Evolutionary conservation across 2,113 vertebrate genomes (phyloP).

Genomic region (Felis catus): F.catus_Fca126_mat1.0 CM031421.1:98980501-98981000

Average conservation of each 20-base stretch:
- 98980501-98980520: neutral
- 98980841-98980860: slow-evolving; percentile 21
- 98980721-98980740: slow-evolving; percentile 41
- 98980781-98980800: neutral
- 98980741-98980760: slow-evolving; percentile 32
- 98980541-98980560: slow-evolving; percentile 31
- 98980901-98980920: neutral
- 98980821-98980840: slow-evolving; percentile 14
- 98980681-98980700: slow-evolving; percentile 48
- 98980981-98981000: neutral
- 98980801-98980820: slow-evolving; percentile 46
- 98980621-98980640: slow-evolving; percentile 16
- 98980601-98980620: slow-evolving; percentile 23
- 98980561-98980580: slow-evolving; percentile 38
- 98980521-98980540: slow-evolving; percentile 43
- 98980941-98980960: slow-evolving; percentile 18
- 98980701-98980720: slow-evolving; percentile 23
- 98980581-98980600: neutral
- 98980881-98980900: slow-evolving; percentile 40
- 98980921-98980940: neutral
- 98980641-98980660: slow-evolving; percentile 24
- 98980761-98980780: slow-evolving; percentile 13
- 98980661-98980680: slow-evolving; percentile 2
- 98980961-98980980: neutral
- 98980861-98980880: slow-evolving; percentile 24